These are phyloP conservation scores for Dryobotodes eremita DNA, from an alignment of 2,888 invertebrate species.

Conservation along the genomic window DNA sequence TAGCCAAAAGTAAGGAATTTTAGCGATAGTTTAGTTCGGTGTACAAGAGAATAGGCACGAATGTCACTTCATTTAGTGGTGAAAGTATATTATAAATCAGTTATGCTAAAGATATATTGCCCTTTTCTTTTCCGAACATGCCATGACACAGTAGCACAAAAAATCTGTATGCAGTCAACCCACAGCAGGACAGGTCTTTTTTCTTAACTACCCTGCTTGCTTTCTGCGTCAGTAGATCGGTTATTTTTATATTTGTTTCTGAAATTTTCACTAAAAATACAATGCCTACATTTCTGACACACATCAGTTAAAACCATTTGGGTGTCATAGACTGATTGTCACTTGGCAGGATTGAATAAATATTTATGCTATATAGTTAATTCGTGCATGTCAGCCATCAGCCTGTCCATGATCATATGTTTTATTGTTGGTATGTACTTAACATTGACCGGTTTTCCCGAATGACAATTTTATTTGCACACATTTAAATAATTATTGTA, in stretches of 20 bases:
- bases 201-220: not conserved
- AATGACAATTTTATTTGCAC: conserved; percentile 1
- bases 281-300: conserved; percentile 32
- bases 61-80: not conserved
- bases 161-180: not conserved
- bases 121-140: not conserved
- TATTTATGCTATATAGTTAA: conserved; percentile 20
- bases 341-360: conserved; percentile 30
- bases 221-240: not conserved
- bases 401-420: not conserved
- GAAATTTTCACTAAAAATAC: conserved; percentile 19
- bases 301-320: conserved; percentile 29
- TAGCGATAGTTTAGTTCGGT: too few relatives aligned
- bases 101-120: not conserved
- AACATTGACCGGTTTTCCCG: not conserved
- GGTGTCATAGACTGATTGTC: conserved; percentile 38
- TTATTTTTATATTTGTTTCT: not conserved
- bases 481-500: not conserved
- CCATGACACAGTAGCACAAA: not conserved
- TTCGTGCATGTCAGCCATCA: conserved; percentile 27
- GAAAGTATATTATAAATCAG: not conserved
- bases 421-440: not conserved
- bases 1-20: too few relatives aligned
- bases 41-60: too few relatives aligned
- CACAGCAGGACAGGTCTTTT: too few relatives aligned